phyloP scores from a whole-genome alignment of 53 echinoderm and acorn worm genomes.

The Henricia sp. region DNA sequence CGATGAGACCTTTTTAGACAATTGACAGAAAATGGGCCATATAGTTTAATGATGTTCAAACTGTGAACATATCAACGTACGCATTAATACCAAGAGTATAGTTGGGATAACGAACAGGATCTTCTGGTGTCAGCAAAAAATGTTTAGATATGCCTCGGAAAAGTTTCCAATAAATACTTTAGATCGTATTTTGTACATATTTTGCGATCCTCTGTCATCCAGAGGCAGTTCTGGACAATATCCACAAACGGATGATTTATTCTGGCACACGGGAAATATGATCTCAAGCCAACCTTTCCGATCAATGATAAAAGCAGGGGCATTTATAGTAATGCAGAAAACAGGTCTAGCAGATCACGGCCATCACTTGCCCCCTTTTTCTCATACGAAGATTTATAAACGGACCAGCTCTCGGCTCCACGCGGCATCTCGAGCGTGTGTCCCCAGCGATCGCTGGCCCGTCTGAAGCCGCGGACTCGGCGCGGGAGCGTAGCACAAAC shows the following conservation, averaged over 20 bases:
- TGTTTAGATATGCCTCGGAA: no score
- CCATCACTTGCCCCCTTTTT: no score
- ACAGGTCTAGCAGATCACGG: constrained; percentile 34
- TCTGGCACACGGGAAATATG: constrained; percentile 22
- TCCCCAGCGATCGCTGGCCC: neutral
- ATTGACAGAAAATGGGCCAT: no score
- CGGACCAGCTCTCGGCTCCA: constrained; percentile 24
- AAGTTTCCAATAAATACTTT: no score
- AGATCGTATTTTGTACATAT: neutral
- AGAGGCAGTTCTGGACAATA: no score
- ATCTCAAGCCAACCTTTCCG: constrained; percentile 40
- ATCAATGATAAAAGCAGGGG: constrained; percentile 18
- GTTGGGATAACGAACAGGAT: no score
- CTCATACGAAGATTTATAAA: constrained; percentile 59
- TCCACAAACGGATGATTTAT: constrained; percentile 25
- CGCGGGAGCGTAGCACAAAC: constrained; percentile 9
- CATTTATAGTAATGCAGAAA: constrained; percentile 32
- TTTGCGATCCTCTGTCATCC: no score
- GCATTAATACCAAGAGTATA: no score
- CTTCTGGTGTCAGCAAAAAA: no score
- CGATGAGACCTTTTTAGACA: no score
- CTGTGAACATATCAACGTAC: no score
- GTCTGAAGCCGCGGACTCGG: neutral
- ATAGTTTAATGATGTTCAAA: no score
- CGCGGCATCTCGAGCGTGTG: neutral